These are phyloP conservation scores for Bombus balteatus DNA, from an alignment of 1,140 invertebrate species.

Conservation along the genomic window DNA sequence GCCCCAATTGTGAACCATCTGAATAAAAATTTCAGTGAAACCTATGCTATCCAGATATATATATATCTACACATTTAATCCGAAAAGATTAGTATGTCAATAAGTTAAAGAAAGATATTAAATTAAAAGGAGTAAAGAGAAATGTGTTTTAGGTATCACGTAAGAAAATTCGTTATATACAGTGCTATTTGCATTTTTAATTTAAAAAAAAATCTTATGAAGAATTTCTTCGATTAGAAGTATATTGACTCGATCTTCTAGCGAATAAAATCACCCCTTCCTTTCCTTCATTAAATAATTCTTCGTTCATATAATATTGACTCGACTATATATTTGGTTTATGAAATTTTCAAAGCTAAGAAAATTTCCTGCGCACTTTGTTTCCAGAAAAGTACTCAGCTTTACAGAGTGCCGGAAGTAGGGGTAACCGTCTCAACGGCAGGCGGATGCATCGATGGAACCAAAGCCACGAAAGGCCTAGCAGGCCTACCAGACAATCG, in stretches of 20 bases:
- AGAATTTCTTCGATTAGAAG: not conserved
- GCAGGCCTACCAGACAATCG: conserved; percentile 72
- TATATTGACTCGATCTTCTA: not conserved
- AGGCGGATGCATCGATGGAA: conserved; percentile 77
- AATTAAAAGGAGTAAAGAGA: not conserved
- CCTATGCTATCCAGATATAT: not conserved
- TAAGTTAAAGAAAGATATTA: not conserved
- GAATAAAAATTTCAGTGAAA: not conserved
- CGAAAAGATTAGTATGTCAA: not conserved
- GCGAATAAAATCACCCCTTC: not conserved
- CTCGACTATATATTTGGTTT: not conserved
- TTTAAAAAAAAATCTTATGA: not conserved
- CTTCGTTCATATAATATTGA: not conserved
- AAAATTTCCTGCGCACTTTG: conserved; percentile 22
- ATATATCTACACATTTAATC: too few relatives aligned
- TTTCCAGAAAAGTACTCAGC: conserved; percentile 76
- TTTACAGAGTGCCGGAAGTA: conserved; percentile 74
- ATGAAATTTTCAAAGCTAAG: not conserved
- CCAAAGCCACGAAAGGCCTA: conserved; percentile 51
- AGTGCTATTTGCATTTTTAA: not conserved
- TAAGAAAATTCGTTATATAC: not conserved
- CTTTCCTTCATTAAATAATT: conserved; percentile 18
- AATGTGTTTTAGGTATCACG: not conserved
- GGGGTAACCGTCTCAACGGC: conserved; percentile 73
- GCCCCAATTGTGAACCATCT: not conserved